These are phyloP conservation scores for Lepas anatifera DNA, from an alignment of 2,888 invertebrate genomes.

Conservation along the genomic window DNA sequence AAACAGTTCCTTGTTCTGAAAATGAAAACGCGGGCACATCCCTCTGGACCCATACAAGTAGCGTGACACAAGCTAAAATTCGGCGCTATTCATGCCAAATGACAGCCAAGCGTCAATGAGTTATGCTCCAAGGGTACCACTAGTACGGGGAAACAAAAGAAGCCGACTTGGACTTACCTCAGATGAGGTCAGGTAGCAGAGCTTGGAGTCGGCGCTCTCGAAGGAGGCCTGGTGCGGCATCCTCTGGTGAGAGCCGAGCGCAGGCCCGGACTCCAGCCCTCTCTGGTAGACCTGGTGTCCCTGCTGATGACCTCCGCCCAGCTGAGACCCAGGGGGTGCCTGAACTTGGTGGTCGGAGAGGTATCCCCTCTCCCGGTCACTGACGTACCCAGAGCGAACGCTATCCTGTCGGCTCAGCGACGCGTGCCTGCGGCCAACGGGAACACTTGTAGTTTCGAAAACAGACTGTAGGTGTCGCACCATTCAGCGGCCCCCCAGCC, in stretches of 20 bases:
- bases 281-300: slow-evolving; percentile 39
- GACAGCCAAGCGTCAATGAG: too few relatives aligned
- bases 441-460: too few relatives aligned
- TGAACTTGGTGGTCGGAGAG: slow-evolving; percentile 23
- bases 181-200: slow-evolving; percentile 87
- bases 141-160: too few relatives aligned
- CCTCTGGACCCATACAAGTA: too few relatives aligned
- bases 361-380: slow-evolving; percentile 44
- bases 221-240: slow-evolving; percentile 88
- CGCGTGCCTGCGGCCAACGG: slow-evolving; percentile 43
- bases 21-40: too few relatives aligned
- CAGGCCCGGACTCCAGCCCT: slow-evolving; percentile 27
- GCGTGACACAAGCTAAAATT: too few relatives aligned
- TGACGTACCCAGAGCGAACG: slow-evolving; percentile 75
- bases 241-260: slow-evolving; percentile 59
- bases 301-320: slow-evolving; percentile 30
- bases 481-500: too few relatives aligned
- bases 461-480: too few relatives aligned
- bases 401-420: slow-evolving; percentile 80
- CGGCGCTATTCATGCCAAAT: too few relatives aligned
- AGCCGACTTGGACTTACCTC: slow-evolving; percentile 63
- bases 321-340: slow-evolving; percentile 22
- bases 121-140: too few relatives aligned
- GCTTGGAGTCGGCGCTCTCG: slow-evolving; percentile 84
- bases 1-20: too few relatives aligned